Evolutionary conservation across 2,797 vertebrate genomes (phyloP), one percentile per base, ranked within the genome.

Genomic region (Dermochelys coriacea): DNA sequence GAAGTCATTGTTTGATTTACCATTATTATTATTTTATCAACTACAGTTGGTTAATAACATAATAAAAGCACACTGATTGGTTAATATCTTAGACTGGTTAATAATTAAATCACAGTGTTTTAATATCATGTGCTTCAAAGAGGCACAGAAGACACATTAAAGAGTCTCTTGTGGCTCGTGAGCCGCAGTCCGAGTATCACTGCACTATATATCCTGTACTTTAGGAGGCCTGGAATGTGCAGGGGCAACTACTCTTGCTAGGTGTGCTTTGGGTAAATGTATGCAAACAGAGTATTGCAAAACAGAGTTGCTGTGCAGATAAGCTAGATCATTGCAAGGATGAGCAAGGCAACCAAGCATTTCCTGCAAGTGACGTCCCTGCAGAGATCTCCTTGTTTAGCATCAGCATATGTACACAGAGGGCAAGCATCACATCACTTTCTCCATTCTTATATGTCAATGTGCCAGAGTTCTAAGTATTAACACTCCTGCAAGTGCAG

Each of bases 301-400:
- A 41, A 37, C 64, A 71, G 64, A 71, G n/a, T 5, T 37, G 5
- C 19, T 41, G n/a, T 11, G 18, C n/a, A 37, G 18, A 71, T 29
- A 85, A 75, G 31, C 27, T 52, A 51, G 23, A 14, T 74, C 23
- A 27, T 59, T 25, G 21, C 41, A 47, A 59, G 18, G 47, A 57
- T 10, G 25, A 23, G 25, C 15, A 61, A 91, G 52, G 50, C 59
- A 96, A 94, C 75, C 84, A 91, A 88, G 23, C 51, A 84, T 93
- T 88, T 87, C 88, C 86, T 95, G 85, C 41, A 86, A 93, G 41
- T 23, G 57, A 83, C 86, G 90, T 88, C 41, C 89, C 80, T 89
- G 91, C 61, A 90, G 93, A 86, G 59, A 94, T 41, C 77, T 91
- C 2, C 29, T 95, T 89, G 94, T 85, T 64, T 8, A 88, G 25